Conservation (phyloP, 1,140 invertebrate genomes). For the Nasonia giraulti region DNA sequence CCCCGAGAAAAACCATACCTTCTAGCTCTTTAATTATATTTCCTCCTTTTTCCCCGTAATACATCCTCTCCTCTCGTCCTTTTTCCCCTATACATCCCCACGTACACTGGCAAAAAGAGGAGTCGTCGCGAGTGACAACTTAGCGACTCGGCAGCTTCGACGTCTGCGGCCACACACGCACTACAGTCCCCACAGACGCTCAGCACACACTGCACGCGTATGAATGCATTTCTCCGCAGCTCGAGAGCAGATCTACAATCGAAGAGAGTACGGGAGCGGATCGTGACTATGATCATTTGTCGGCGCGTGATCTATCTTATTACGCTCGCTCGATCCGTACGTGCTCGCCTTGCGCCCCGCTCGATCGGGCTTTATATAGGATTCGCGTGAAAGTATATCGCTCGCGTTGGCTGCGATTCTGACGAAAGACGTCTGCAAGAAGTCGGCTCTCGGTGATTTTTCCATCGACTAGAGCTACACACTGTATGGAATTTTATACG, state of each 20-base stretch:
- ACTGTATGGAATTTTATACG: too few relatives aligned
- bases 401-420: neutral
- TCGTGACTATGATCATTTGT: constrained; percentile 23
- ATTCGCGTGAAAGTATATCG: neutral
- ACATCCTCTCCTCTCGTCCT: neutral
- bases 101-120: constrained; percentile 58
- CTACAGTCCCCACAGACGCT: constrained; percentile 41
- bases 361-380: constrained; percentile 6
- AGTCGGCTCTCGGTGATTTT: neutral
- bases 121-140: constrained; percentile 69
- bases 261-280: neutral
- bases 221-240: neutral
- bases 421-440: neutral
- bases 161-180: constrained; percentile 67
- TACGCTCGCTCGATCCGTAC: neutral
- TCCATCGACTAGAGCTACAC: neutral
- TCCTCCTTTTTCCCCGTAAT: neutral
- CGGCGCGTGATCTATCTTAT: constrained; percentile 6
- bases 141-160: constrained; percentile 67
- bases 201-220: neutral
- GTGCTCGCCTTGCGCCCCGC: neutral
- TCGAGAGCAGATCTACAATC: neutral
- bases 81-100: neutral
- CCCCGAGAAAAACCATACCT: neutral
- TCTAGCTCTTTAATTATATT: neutral